Percentiles rank a stretch among this genome's conserved stretches.
Conservation (phyloP, 2,888 invertebrate species). For the Lycophotia porphyrea region DNA sequence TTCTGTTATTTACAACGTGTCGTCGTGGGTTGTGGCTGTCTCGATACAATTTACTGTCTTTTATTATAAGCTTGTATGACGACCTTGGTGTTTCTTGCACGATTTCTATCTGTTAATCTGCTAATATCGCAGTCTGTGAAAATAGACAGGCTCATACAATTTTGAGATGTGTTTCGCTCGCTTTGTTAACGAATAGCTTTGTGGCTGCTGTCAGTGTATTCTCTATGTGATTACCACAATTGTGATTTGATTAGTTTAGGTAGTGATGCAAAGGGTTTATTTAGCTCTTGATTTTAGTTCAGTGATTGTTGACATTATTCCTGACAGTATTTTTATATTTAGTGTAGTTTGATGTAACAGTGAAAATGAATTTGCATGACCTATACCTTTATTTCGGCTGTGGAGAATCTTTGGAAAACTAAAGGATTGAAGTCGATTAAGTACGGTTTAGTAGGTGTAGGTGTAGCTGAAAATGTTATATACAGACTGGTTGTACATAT, state of each 20-base stretch:
- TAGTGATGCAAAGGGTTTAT: slow-evolving; percentile 15
- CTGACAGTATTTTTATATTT: neutral
- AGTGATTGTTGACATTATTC: slow-evolving; percentile 7
- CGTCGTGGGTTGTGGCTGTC: slow-evolving; percentile 34
- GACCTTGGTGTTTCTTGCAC: slow-evolving; percentile 50
- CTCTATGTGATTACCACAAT: slow-evolving; percentile 25
- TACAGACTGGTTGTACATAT: no score
- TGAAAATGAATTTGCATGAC: neutral
- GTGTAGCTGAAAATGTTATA: no score
- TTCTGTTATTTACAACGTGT: slow-evolving; percentile 54
- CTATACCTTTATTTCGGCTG: neutral
- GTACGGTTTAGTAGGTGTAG: no score
- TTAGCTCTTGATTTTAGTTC: slow-evolving; percentile 24
- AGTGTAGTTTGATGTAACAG: neutral
- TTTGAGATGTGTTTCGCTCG: slow-evolving; percentile 48
- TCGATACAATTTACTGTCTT: slow-evolving; percentile 44
- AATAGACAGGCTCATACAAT: slow-evolving; percentile 54
- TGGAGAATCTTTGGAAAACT: neutral
- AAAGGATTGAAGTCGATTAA: neutral
- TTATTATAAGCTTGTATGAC: slow-evolving; percentile 50
- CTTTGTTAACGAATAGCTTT: slow-evolving; percentile 36
- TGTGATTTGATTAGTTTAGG: slow-evolving; percentile 45
- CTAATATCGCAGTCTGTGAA: slow-evolving; percentile 61
- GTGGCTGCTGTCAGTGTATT: slow-evolving; percentile 35
- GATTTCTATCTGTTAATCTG: slow-evolving; percentile 53